These are phyloP conservation scores for Meriones unguiculatus DNA, from an alignment of 2,113 vertebrate genomes.

Conservation along the genomic window DNA sequence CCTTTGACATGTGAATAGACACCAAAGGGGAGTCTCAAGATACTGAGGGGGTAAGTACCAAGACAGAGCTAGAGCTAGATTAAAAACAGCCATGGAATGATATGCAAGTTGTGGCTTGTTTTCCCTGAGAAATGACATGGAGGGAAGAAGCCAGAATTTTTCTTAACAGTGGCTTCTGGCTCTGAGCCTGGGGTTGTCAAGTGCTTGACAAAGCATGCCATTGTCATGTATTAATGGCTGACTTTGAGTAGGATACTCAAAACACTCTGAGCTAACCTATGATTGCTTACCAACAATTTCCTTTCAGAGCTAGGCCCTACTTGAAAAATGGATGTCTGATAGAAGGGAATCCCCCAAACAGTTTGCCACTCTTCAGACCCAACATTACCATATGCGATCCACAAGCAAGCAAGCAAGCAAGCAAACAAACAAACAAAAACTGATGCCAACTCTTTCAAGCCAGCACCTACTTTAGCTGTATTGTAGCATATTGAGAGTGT, in stretches of 20 bases:
- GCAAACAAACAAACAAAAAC: not conserved
- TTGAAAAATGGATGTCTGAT: not conserved
- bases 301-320: not conserved
- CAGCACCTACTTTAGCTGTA: too few species aligned
- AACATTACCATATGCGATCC: not conserved
- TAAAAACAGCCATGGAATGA: not conserved
- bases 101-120: not conserved
- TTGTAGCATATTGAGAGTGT: not conserved
- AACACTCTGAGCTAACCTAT: not conserved
- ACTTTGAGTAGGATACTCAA: not conserved
- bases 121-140: not conserved
- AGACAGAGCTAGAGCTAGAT: not conserved
- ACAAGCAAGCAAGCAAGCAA: not conserved
- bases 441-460: not conserved
- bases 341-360: not conserved
- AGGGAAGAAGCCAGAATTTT: not conserved
- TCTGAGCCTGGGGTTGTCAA: not conserved
- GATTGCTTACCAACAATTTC: not conserved
- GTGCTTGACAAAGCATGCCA: not conserved
- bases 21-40: not conserved
- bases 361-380: not conserved
- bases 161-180: not conserved
- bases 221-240: not conserved
- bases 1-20: not conserved
- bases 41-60: not conserved